These are phyloP conservation scores for Pentalonia nigronervosa DNA, from an alignment of 1,140 invertebrate species.

Conservation along the genomic window DNA sequence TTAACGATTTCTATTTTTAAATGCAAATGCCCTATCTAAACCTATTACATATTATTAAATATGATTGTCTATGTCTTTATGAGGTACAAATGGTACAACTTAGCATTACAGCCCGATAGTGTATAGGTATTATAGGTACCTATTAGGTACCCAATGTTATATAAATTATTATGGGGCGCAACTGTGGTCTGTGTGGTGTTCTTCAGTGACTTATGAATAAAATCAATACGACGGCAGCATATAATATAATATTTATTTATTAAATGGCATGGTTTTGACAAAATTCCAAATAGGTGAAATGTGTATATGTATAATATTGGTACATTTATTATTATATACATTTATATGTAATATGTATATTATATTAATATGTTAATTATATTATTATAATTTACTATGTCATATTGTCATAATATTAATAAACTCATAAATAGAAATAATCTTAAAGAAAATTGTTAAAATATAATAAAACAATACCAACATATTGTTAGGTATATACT, in stretches of 20 bases:
- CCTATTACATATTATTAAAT: background rate
- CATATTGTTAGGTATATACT: background rate
- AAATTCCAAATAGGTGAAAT: slow-evolving; percentile 4
- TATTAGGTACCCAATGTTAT: background rate
- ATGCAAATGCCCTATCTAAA: background rate
- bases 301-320: background rate
- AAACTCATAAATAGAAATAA: background rate
- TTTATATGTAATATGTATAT: background rate
- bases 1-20: slow-evolving; percentile 6
- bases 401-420: background rate
- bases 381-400: background rate
- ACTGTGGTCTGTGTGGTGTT: background rate
- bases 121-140: background rate
- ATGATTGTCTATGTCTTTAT: background rate
- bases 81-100: background rate
- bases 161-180: background rate
- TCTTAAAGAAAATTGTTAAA: background rate
- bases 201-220: background rate
- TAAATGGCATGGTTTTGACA: slow-evolving; percentile 33
- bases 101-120: background rate
- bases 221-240: background rate
- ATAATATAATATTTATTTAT: background rate
- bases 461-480: background rate
- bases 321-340: too few species aligned
- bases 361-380: background rate